Evolutionary conservation across 2,888 invertebrate species (phyloP), one percentile per base, ranked within the genome.

Genomic region (Ormyrus labotus): DNA sequence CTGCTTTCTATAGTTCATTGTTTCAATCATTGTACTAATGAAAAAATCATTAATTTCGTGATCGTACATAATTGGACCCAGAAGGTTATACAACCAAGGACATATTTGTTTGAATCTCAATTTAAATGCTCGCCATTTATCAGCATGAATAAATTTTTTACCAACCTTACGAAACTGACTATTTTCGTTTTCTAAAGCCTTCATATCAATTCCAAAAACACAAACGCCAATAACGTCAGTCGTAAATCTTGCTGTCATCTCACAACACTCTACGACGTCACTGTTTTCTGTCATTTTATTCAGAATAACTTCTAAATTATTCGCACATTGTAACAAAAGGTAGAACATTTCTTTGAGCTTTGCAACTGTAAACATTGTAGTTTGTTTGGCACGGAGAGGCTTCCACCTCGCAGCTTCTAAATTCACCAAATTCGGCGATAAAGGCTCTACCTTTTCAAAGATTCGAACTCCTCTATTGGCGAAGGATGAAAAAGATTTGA

Each of bases 261-360:
- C 89, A 0, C 86, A 85, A 48, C 85, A 84, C 58, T 90, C 89
- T 53, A 90, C 70, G 0, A 83, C 64, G 57, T 86, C 84, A 10
- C 81, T 78, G 9, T 80, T 82, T 8, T 53, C 74, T 0, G 83
- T 82, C 5, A 85, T 45, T 9, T 72, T 71, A 1, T 87, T 83
- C 47, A 91, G 57, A 82, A 88, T 87, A 0, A 82, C 78, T n/a
- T 87, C 86, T 6, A 92, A 86, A 70, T 89, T 84, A 9, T 88
- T 83, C 0, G 88, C 86, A 73, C 91, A 91, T 58, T 90, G 88
- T 19, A 88, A 78, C 7, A 92, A 81, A 9, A 91, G 85, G 57
- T 87, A 84, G 80, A 91, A 91, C 92, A 92, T 92, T n/a, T 88
- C 87, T 84, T 91, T 92, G 81, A 92, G 88, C 85, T 92, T 92